Conservation (phyloP, 1,140 invertebrate genomes). For the Euglossa dilemma region DNA sequence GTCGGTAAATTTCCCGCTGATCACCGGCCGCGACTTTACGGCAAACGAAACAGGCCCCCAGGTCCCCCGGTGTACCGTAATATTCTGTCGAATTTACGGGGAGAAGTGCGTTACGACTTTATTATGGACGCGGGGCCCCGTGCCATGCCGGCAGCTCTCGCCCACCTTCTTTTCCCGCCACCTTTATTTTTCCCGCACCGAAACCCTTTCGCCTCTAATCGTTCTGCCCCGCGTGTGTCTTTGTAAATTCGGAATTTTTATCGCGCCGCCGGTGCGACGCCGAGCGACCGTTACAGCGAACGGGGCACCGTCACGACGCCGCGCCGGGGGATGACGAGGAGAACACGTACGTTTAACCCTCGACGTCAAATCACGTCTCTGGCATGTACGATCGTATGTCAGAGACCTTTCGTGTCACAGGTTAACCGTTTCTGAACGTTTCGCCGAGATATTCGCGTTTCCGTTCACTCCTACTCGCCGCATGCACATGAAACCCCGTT, state of each 20-base stretch:
- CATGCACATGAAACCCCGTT: too few relatives aligned
- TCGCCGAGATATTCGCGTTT: too few relatives aligned
- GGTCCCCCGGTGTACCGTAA: constrained; percentile 55
- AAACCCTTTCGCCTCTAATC: background rate
- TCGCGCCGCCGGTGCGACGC: background rate
- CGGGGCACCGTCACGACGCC: too few relatives aligned
- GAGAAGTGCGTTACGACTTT: constrained; percentile 71
- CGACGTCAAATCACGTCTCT: too few relatives aligned
- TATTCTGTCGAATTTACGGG: constrained; percentile 76
- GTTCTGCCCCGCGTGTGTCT: background rate
- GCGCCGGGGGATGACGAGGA: background rate
- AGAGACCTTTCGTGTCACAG: too few relatives aligned
- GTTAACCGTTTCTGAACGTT: too few relatives aligned
- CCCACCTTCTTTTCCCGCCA: constrained; percentile 2
- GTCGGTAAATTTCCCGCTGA: constrained; percentile 73
- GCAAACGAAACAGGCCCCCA: constrained; percentile 60
- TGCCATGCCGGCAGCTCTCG: constrained; percentile 25
- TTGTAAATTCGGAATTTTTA: constrained; percentile 55
- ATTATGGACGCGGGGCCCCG: constrained; percentile 68
- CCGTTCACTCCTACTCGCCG: too few relatives aligned
- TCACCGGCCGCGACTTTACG: constrained; percentile 67
- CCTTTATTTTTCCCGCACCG: background rate
- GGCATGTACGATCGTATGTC: too few relatives aligned
- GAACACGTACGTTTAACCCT: background rate
- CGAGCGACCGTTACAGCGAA: background rate